These are phyloP conservation scores for Pyxicephalus adspersus DNA, from an alignment of 2,113 vertebrate species.

Conservation along the genomic window DNA sequence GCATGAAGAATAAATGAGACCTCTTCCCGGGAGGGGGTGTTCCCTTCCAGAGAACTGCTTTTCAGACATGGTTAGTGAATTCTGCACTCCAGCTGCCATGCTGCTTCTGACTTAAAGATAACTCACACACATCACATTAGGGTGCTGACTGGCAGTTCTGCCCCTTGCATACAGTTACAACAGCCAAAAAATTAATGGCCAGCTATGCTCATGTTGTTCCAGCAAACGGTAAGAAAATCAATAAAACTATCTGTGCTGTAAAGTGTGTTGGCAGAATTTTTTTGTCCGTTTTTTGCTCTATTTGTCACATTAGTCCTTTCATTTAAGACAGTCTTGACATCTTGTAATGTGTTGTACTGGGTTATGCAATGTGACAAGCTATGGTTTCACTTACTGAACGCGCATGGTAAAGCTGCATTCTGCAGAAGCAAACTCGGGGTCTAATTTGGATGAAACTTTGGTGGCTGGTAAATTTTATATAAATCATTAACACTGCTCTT, in stretches of 20 bases:
- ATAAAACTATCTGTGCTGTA: slow-evolving; percentile 45
- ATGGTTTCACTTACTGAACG: slow-evolving; percentile 4
- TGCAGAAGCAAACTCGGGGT: background rate
- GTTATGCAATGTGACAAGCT: slow-evolving; percentile 20
- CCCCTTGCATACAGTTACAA: slow-evolving; percentile 35
- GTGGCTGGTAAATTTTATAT: too few relatives aligned
- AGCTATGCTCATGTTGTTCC: slow-evolving; percentile 20
- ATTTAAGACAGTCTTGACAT: slow-evolving; percentile 29
- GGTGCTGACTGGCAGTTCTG: slow-evolving; percentile 11
- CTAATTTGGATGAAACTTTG: background rate
- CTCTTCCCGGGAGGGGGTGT: slow-evolving; percentile 11
- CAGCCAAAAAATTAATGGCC: slow-evolving; percentile 21
- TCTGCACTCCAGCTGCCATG: background rate
- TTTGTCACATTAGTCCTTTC: slow-evolving; percentile 38
- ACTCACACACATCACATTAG: background rate
- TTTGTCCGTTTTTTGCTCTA: slow-evolving; percentile 37
- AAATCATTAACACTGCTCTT: too few relatives aligned
- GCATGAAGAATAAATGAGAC: slow-evolving; percentile 32
- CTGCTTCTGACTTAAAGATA: slow-evolving; percentile 24
- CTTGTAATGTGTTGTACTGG: slow-evolving; percentile 20
- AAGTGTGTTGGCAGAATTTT: slow-evolving; percentile 19
- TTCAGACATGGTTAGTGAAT: slow-evolving; percentile 34
- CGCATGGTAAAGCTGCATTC: too few relatives aligned
- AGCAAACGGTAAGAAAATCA: slow-evolving; percentile 26
- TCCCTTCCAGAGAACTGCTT: slow-evolving; percentile 6